A percentile compares a stretch with the other conserved stretches of the same genome.
Evolutionary conservation across 2,113 vertebrate genomes (phyloP).

Genomic region (Phyllostomus hastatus): DNA sequence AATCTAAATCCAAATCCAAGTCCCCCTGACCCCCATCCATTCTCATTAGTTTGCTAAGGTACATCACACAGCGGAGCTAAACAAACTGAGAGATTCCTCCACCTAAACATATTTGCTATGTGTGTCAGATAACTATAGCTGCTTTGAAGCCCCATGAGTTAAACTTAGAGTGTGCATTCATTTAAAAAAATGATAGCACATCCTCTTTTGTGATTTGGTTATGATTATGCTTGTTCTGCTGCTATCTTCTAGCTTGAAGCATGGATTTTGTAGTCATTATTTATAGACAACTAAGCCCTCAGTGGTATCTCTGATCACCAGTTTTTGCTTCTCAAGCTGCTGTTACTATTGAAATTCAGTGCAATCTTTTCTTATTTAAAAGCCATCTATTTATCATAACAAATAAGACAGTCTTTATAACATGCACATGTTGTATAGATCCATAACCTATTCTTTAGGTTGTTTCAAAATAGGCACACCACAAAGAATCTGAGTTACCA

Average conservation of each 20-base stretch:
- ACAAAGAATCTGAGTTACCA: neutral
- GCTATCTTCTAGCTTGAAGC: neutral
- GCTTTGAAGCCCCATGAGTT: neutral
- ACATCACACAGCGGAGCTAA: neutral
- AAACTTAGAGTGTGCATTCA: neutral
- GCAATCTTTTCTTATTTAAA: neutral
- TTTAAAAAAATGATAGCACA: neutral
- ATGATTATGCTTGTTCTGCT: neutral
- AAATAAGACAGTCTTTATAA: neutral
- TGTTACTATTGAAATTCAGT: neutral
- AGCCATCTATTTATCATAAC: neutral
- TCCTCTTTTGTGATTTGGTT: neutral
- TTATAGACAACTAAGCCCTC: neutral
- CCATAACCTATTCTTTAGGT: neutral
- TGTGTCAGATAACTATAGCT: neutral
- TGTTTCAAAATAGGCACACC: neutral
- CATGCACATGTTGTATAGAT: neutral
- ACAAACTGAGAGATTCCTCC: neutral
- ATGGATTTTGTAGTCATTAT: neutral
- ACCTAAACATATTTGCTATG: neutral
- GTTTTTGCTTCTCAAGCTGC: neutral
- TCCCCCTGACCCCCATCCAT: neutral
- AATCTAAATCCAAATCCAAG: neutral
- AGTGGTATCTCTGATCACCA: neutral
- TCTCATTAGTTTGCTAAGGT: neutral